Evolutionary conservation across 2,797 vertebrate genomes (phyloP).

Genomic region (Apogon hyalosoma): DNA sequence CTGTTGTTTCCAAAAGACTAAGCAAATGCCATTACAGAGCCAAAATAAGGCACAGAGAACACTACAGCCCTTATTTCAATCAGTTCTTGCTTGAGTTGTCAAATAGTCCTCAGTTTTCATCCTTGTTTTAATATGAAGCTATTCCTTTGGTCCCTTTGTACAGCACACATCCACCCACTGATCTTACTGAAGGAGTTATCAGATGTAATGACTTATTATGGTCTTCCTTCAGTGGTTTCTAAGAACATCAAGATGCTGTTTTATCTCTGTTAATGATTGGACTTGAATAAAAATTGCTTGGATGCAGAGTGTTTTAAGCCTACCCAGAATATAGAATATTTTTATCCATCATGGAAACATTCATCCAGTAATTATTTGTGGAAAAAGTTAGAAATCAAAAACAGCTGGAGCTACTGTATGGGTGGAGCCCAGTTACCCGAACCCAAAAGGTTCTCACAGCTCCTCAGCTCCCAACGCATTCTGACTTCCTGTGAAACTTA

Average conservation of each 20-base stretch:
- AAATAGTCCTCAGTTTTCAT: constrained; percentile 66
- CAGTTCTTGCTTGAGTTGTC: constrained; percentile 83
- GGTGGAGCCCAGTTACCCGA: constrained; percentile 6
- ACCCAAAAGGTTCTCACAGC: constrained; percentile 22
- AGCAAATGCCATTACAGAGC: constrained; percentile 79
- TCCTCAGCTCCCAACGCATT: constrained; percentile 16
- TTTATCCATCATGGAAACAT: background rate
- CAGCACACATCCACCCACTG: constrained; percentile 3
- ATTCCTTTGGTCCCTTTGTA: constrained; percentile 43
- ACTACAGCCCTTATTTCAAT: constrained; percentile 83
- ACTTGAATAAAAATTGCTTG: constrained; percentile 43
- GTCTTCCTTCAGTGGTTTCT: constrained; percentile 44
- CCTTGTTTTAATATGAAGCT: constrained; percentile 62
- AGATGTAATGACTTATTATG: constrained; percentile 51
- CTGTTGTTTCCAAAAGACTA: constrained; percentile 83
- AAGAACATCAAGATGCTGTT: constrained; percentile 55
- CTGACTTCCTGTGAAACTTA: constrained; percentile 53
- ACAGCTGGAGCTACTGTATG: background rate
- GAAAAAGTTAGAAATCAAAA: constrained; percentile 15
- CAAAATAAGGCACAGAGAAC: constrained; percentile 50
- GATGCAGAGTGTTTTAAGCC: background rate
- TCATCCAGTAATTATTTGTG: background rate
- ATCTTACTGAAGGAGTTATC: constrained; percentile 20
- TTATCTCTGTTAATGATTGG: constrained; percentile 54
- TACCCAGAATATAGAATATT: background rate